A percentile compares a stretch with the other conserved stretches of the same genome.
phyloP scores from a whole-genome alignment of 2,797 vertebrate species.

The Discoglossus pictus region DNA sequence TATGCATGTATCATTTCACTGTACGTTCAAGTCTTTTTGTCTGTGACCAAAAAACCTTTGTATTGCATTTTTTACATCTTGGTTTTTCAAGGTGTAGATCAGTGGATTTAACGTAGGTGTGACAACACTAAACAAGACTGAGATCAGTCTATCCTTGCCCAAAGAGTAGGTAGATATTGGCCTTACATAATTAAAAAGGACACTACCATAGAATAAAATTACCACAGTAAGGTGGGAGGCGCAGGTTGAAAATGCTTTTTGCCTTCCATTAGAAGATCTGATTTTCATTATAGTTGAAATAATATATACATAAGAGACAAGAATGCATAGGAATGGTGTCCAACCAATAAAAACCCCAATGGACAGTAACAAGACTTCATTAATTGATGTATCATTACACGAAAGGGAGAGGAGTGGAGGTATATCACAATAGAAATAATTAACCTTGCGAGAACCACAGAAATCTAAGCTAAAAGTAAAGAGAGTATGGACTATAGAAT shows the following conservation, averaged over 20 bases:
- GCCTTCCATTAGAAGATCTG: constrained; percentile 40
- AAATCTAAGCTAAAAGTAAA: constrained; percentile 53
- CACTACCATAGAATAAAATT: constrained; percentile 55
- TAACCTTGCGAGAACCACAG: constrained; percentile 47
- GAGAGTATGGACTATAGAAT: constrained; percentile 55
- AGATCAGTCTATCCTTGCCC: constrained; percentile 44
- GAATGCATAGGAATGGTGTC: constrained; percentile 52
- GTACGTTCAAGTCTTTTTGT: too few species aligned
- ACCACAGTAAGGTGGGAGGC: constrained; percentile 56
- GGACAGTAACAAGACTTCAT: constrained; percentile 51
- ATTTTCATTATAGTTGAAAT: constrained; percentile 55
- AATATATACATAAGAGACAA: constrained; percentile 57
- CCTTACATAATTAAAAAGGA: constrained; percentile 54
- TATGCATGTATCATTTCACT: too few species aligned
- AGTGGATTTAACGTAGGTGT: constrained; percentile 57
- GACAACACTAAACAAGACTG: constrained; percentile 55
- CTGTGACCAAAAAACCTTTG: constrained; percentile 28
- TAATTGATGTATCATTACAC: constrained; percentile 48
- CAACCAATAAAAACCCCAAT: constrained; percentile 55
- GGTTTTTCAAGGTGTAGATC: constrained; percentile 58
- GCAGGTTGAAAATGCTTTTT: constrained; percentile 57
- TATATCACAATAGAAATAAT: constrained; percentile 59
- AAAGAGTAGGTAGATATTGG: constrained; percentile 53
- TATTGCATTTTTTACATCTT: constrained; percentile 53
- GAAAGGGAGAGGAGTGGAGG: constrained; percentile 57